Evolutionary conservation across 2,113 vertebrate species (phyloP), one percentile per base, ranked within the genome.

Genomic region (Pygathrix nemaeus): DNA sequence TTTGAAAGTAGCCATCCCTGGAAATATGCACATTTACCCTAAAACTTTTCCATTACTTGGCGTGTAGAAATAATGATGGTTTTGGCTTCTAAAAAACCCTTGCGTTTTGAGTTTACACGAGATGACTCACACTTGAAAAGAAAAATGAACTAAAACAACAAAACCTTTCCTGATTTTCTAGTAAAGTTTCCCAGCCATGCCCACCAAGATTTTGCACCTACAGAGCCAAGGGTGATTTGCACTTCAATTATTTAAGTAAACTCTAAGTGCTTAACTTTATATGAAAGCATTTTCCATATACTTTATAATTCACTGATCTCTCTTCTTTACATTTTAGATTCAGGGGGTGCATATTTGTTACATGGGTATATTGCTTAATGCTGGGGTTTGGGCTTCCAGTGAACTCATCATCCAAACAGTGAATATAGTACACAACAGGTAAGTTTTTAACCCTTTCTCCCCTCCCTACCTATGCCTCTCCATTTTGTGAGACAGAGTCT

Each of bases 91-190:
- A n/a, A 83, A 92, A 92, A 32, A 48, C 14, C 4, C 6, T 25
- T 92, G 27, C 0, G 2, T 97, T 94, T 89, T 93, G 10, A 91
- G 76, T 94, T 96, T 84, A 91, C 27, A 93, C 43, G 40, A 68
- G 32, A 75, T 70, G 25, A 80, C 27, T 90, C 32, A 79, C 12
- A 48, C 27, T 61, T 93, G 27, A 86, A 96, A 83, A 43, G 6
- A 4, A 52, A 94, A 73, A 8, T 6, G 68, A 88, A 38, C 40
- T 23, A 38, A 72, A 70, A 20, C 9, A 35, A 52, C 13, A 86
- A 3, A 48, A 84, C 23, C 16, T 64, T 16, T 3, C 90, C 38
- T 88, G 40, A 85, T 80, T 91, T 83, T 20, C 48, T 61, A 52
- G 14, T 9, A 92, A 64, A 75, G 72, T 73, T 90, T 92, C 11